A percentile compares a stretch with the other conserved stretches of the same genome.
Evolutionary conservation across 2,888 invertebrate species (phyloP).

Genomic region (Prosapia bicincta): DNA sequence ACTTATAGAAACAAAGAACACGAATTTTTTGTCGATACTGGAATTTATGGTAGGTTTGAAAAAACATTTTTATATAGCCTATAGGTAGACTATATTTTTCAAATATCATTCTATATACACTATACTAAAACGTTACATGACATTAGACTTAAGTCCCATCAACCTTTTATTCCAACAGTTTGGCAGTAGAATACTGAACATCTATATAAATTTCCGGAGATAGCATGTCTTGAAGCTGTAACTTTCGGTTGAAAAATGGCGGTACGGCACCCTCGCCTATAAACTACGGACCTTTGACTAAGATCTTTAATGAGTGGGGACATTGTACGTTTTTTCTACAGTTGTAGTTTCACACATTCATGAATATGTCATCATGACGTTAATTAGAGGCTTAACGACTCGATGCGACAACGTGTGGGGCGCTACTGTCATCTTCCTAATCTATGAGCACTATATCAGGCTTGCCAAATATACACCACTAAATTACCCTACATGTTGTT

Average conservation of each 20-base stretch:
- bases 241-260: background rate
- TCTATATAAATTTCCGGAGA: background rate
- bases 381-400: slow-evolving; percentile 24
- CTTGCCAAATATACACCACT: background rate
- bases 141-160: too few relatives aligned
- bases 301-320: background rate
- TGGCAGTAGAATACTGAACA: too few relatives aligned
- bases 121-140: too few relatives aligned
- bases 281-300: background rate
- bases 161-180: too few relatives aligned
- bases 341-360: slow-evolving; percentile 25
- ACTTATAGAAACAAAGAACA: too few relatives aligned
- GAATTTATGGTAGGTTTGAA: too few relatives aligned
- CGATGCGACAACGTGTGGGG: slow-evolving; percentile 18
- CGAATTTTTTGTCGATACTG: too few relatives aligned
- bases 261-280: background rate
- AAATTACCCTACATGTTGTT: background rate
- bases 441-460: background rate
- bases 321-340: background rate
- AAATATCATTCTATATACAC: too few relatives aligned
- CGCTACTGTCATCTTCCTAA: background rate
- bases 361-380: slow-evolving; percentile 28
- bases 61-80: too few relatives aligned
- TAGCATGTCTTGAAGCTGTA: background rate
- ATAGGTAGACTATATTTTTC: too few relatives aligned